Percentiles rank a stretch among this genome's conserved stretches.
Conservation (phyloP, 53 echinoderm and acorn worm genomes). For the Patiria pectinifera region DNA sequence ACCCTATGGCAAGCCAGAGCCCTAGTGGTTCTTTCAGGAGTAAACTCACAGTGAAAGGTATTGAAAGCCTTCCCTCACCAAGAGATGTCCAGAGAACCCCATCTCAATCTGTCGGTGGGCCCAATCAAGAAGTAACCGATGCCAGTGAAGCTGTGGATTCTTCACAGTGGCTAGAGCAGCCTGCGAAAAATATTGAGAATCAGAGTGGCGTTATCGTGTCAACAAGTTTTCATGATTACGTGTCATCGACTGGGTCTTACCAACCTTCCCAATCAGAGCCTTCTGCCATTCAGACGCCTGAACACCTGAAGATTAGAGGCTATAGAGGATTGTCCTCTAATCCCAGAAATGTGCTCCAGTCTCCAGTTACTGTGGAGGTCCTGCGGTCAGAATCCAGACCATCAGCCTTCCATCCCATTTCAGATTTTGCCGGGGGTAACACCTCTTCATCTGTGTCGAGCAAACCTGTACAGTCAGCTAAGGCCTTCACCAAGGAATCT, state of each 20-base stretch:
- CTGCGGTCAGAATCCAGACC: conserved; percentile 4
- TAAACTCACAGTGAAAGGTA: conserved; percentile 44
- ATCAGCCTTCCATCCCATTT: conserved; percentile 37
- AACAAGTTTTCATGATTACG: conserved; percentile 62
- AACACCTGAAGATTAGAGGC: not conserved
- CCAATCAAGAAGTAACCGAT: not conserved
- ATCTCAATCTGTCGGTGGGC: conserved; percentile 5
- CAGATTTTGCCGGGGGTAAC: not conserved
- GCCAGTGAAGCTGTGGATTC: not conserved
- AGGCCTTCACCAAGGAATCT: conserved; percentile 62
- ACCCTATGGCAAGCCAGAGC: not conserved
- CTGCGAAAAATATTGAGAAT: conserved; percentile 1
- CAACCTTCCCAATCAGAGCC: conserved; percentile 6
- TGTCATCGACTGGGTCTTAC: conserved; percentile 8
- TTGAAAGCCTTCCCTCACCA: conserved; percentile 49
- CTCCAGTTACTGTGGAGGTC: conserved; percentile 56
- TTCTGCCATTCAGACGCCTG: not conserved
- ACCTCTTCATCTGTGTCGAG: conserved; percentile 17
- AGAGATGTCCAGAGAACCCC: conserved; percentile 29
- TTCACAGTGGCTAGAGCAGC: not conserved
- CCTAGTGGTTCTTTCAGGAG: conserved; percentile 14
- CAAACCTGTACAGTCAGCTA: conserved; percentile 39
- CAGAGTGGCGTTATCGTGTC: conserved; percentile 67
- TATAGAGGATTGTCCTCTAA: conserved; percentile 11
- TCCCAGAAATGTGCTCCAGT: conserved; percentile 2